Evolutionary conservation across 2,113 vertebrate species (phyloP).

Genomic region (Nettapus auritus): DNA sequence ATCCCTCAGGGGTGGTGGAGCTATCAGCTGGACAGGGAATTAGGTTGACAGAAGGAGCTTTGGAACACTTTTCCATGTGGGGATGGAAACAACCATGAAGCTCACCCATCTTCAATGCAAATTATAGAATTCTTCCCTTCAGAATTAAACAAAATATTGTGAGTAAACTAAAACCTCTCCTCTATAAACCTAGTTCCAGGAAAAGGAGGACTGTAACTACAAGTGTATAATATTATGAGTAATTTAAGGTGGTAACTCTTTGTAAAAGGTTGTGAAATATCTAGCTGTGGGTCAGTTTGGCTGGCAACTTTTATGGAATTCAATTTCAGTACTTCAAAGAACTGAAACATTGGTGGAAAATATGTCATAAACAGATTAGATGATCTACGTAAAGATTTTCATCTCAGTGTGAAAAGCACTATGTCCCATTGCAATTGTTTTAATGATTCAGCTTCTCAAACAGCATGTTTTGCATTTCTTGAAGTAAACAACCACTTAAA

Average conservation of each 20-base stretch:
- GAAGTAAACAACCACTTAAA: constrained; percentile 59
- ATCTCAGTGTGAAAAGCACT: constrained; percentile 15
- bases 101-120: neutral
- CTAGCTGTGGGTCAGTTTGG: neutral
- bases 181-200: neutral
- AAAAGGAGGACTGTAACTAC: neutral
- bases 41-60: neutral
- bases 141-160: neutral
- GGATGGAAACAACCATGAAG: neutral
- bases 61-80: neutral
- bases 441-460: constrained; percentile 39
- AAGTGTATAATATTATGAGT: neutral
- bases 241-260: neutral
- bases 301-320: neutral
- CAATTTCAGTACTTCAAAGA: neutral
- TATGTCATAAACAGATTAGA: neutral
- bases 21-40: neutral
- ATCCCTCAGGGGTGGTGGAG: neutral
- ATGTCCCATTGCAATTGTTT: constrained; percentile 4
- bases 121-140: neutral
- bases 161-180: neutral
- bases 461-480: constrained; percentile 47
- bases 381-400: neutral
- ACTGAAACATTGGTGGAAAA: neutral
- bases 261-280: neutral